Base-by-base conservation (phyloP, 2,797 vertebrate species). In the Paedocypris micromegethes region DNA sequence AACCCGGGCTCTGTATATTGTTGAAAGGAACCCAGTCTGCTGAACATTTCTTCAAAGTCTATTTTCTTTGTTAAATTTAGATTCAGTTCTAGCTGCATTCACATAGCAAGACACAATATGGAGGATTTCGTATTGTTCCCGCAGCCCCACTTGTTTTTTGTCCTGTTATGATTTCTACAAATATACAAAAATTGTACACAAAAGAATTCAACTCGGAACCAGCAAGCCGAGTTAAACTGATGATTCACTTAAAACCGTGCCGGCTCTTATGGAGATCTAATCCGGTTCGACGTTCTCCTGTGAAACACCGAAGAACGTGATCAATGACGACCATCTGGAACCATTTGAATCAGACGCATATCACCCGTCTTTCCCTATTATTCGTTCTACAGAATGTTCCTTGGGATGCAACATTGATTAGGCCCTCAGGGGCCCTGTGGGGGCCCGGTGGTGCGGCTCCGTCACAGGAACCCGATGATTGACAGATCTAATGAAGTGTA, bases 401-500 rank as follows among this genome's bases (percentile, higher is more conserved):
- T 62, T 75, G 87, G 88, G 83, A 89, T 79, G 81, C 78, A 78
- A 58, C 84, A 83, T 79, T 88, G 88, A 91, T 89, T 88, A 87
- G 82, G 84, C 85, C 88, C 88, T 82, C 78, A 89, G 88, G 88
- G 87, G 77, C 85, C 88, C 88, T 82, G 79, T 88, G 88, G 88
- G 87, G 77, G 74, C 85, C 87, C 85, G 70, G 77, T 77, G 78
- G 87, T 84, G 54, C 73, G 80, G 81, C 82, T 84, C 82, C 67
- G 65, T 87, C 81, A 75, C 84, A 72, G 75, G 74, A 79, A 79
- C 72, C 76, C 43, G 48, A 47, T 88, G 89, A 90, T 83, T 90
- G 88, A 91, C 88, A 90, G 87, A 86, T 80, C 87, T 90, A 90
- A 90, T 90, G 88, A 90, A 87, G 87, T 78, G 73, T 84, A 84